Evolutionary conservation across 2,888 invertebrate genomes (phyloP), one percentile per base, ranked within the genome.

Genomic region (Steinernema hermaphroditum): DNA sequence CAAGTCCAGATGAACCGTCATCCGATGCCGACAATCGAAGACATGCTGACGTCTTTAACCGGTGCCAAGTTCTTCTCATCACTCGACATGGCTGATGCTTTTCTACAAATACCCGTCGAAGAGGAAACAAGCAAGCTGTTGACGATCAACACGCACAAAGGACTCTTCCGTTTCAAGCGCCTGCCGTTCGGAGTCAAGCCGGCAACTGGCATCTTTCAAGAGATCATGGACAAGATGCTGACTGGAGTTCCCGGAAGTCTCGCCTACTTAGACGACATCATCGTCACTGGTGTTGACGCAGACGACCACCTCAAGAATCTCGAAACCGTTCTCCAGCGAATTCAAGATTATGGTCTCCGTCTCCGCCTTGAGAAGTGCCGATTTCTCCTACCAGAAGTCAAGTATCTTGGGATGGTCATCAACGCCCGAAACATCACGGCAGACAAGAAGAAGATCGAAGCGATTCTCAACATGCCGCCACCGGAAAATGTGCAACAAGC

Each of bases 161-260:
- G 82, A 2, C 46, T 81, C 4, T 82, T 46, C 74, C 44, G 57
- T 0, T 82, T 74, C n/a, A n/a, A n/a, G n/a, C n/a, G n/a, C n/a
- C n/a, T n/a, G 73, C 75, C 80, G 1, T 82, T 81, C 50, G 82
- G 82, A 24, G 72, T 82, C 22, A 80, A 78, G 49, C 44, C 77
- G 0, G 80, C 79, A 0, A 78, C 82, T 1, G 76, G 57, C 46
- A 77, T 75, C 29, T 81, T 81, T 70, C 81, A 81, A 44, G n/a
- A 57, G 24, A 34, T 75, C 22, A 78, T 80, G 70, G 80, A 81
- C 41, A 6, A 41, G 19, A 73, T 79, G 74, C 49, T 75, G 12
- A 34, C 69, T 24, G 81, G 77, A 22, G 50, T 80, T 12, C 46
- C 73, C 0, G 74, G 76, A 6, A 73, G 69, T 2, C 49, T 70